Base-by-base conservation (phyloP, 2,888 invertebrate species). In the Ichneumoninae sp. region DNA sequence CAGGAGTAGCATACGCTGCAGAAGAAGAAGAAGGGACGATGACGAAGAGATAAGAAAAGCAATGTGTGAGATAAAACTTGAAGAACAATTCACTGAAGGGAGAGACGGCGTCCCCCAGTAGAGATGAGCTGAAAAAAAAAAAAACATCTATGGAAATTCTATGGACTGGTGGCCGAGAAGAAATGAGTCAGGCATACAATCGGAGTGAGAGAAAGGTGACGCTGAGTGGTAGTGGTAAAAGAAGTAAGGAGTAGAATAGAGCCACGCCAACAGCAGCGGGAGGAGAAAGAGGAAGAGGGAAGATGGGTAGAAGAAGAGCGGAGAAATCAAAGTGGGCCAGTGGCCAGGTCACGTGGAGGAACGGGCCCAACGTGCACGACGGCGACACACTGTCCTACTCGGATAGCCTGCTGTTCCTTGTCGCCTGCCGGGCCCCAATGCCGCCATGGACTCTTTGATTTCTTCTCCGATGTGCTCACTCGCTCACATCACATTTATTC, bases 351-450 rank as follows among this genome's bases (percentile, higher is more conserved):
- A 93, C 91, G 91, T 91, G 90, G 91, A 91, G 91, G 93, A 91
- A 93, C 92, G 91, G 92, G 92, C 90, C 89, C 92, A 91, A 89
- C 89, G 90, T 89, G 89, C 91, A 91, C 91, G 92, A 91, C 92
- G 90, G 89, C 93, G 93, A 93, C 93, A 93, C 92, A 93, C 93
- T 93, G 93, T 93, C 93, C 93, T 93, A 93, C 93, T 93, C 93
- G 85, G 82, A 92, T 92, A 89, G 89, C 82, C 72, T 70, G 82
- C 86, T 85, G 76, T 72, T 79, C 74, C 80, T 68, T 57, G 54
- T 44, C 72, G 86, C 86, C 88, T 86, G 86, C 87, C 88, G 82
- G 88, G 79, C 79, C 76, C 66, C 81, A 54, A 71, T 80, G 60
- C 72, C 71, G 81, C 54, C 78, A 68, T 74, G 68, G 70, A 66